Conservation (phyloP, 2,888 invertebrate species). For the Parochlus steinenii region DNA sequence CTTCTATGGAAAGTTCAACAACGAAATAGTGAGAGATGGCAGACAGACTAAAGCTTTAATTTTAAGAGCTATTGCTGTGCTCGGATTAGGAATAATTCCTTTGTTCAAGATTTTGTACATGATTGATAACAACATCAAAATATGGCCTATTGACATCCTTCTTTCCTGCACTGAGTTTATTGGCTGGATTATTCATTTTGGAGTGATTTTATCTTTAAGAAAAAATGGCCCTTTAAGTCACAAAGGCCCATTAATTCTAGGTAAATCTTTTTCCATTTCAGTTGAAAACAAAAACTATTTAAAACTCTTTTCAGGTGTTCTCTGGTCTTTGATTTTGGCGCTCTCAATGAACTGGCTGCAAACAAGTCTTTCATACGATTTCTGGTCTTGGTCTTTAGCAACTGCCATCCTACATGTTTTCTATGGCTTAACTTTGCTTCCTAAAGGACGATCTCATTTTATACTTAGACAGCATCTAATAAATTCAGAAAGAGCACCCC, state of each 20-base stretch:
- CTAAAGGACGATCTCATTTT: constrained; percentile 33
- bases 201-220: constrained; percentile 47
- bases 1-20: constrained; percentile 52
- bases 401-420: constrained; percentile 44
- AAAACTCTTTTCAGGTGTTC: constrained; percentile 44
- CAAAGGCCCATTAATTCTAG: no score
- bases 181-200: constrained; percentile 69
- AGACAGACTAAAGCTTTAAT: constrained; percentile 45
- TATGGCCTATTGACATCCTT: constrained; percentile 53
- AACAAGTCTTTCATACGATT: constrained; percentile 38
- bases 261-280: no score
- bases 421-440: constrained; percentile 56
- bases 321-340: constrained; percentile 52
- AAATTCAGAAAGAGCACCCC: constrained; percentile 17
- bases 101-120: constrained; percentile 49
- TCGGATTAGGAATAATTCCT: constrained; percentile 48
- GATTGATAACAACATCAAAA: constrained; percentile 33
- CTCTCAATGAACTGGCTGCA: constrained; percentile 51
- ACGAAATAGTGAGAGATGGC: constrained; percentile 43
- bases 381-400: constrained; percentile 42
- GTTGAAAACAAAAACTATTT: no score
- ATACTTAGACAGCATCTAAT: constrained; percentile 32
- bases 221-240: constrained; percentile 35
- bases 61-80: constrained; percentile 42
- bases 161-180: constrained; percentile 51